These are phyloP conservation scores for Acleris holmiana DNA, from an alignment of 2,888 invertebrate species.

Conservation along the genomic window DNA sequence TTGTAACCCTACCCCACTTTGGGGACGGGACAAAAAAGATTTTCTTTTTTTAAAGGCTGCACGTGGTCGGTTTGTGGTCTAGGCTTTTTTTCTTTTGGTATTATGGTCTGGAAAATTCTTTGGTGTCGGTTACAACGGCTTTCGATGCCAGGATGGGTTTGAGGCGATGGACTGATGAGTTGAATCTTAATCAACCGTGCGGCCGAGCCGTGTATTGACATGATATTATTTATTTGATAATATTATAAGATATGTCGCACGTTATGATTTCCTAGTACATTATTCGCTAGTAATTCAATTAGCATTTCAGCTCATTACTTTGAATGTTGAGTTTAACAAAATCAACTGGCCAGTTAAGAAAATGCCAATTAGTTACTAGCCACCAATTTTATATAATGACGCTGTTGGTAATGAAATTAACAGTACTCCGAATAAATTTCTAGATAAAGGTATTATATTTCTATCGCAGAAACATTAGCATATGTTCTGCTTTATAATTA, in stretches of 20 bases:
- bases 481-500: no score
- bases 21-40: conserved; percentile 72
- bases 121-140: conserved; percentile 64
- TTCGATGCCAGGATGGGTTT: conserved; percentile 47
- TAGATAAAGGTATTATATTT: no score
- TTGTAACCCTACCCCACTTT: conserved; percentile 73
- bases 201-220: conserved; percentile 7
- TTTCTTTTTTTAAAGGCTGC: conserved; percentile 69
- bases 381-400: no score
- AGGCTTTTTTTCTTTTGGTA: conserved; percentile 70
- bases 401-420: no score
- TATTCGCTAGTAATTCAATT: conserved; percentile 13
- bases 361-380: no score
- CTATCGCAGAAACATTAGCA: no score
- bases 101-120: conserved; percentile 76
- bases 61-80: conserved; percentile 82
- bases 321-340: no score
- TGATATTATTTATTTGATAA: conserved; percentile 13
- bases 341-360: no score
- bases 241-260: conserved; percentile 8
- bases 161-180: conserved; percentile 41
- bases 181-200: conserved; percentile 37
- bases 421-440: no score
- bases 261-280: conserved; percentile 1
- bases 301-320: not conserved